A percentile compares a stretch with the other conserved stretches of the same genome.
Conservation (phyloP, 1,140 invertebrate species). For the Hyphantria cunea region DNA sequence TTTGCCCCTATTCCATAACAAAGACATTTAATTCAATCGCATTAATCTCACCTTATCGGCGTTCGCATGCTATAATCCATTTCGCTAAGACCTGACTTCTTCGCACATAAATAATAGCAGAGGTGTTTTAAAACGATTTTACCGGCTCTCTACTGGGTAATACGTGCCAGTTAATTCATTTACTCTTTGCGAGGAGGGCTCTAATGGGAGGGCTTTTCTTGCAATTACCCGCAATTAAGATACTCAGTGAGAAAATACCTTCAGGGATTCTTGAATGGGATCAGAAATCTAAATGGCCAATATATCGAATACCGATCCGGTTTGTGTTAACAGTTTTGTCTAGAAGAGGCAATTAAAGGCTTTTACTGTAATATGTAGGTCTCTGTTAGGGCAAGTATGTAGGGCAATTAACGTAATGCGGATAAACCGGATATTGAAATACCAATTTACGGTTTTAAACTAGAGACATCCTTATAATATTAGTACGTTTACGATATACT, state of each 20-base stretch:
- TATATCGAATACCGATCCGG: slow-evolving; percentile 29
- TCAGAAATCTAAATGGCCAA: slow-evolving; percentile 36
- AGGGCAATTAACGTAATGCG: slow-evolving; percentile 12
- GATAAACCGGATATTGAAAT: slow-evolving; percentile 19
- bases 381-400: no score
- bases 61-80: slow-evolving; percentile 62
- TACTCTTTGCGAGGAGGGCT: slow-evolving; percentile 62
- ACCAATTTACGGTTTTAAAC: not conserved
- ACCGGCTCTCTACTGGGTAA: slow-evolving; percentile 59
- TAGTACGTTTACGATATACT: no score
- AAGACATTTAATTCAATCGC: no score
- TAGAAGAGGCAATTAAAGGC: slow-evolving; percentile 31
- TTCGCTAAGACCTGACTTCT: slow-evolving; percentile 70
- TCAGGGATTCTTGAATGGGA: slow-evolving; percentile 31
- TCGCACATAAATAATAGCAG: slow-evolving; percentile 63
- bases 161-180: slow-evolving; percentile 75
- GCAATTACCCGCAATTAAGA: slow-evolving; percentile 77
- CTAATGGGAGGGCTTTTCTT: slow-evolving; percentile 72
- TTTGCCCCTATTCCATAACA: no score
- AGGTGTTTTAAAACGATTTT: slow-evolving; percentile 72
- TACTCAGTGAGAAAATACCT: slow-evolving; percentile 52
- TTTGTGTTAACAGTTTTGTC: slow-evolving; percentile 29
- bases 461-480: no score
- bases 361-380: no score
- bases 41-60: slow-evolving; percentile 3